phyloP scores from a whole-genome alignment of 2,888 invertebrate species.

The Sabellastarte sp. region DNA sequence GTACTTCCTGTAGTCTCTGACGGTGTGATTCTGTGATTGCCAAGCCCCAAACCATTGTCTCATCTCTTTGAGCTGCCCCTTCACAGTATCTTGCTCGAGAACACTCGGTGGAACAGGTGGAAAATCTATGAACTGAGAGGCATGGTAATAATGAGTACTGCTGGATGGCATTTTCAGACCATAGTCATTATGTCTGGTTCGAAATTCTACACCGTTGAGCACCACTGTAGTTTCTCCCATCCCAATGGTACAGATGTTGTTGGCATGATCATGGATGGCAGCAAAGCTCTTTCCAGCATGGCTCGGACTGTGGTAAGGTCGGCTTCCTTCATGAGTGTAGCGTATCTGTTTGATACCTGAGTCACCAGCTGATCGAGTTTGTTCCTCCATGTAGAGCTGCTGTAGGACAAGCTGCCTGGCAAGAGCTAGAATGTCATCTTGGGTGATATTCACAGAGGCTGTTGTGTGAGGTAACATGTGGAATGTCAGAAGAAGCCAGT shows the following conservation, averaged over 20 bases:
- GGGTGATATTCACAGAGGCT: no score
- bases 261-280: slow-evolving; percentile 43
- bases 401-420: no score
- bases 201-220: slow-evolving; percentile 44
- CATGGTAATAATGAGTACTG: slow-evolving; percentile 28
- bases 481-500: no score
- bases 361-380: no score
- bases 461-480: no score
- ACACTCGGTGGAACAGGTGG: slow-evolving; percentile 36
- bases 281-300: slow-evolving; percentile 24
- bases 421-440: no score
- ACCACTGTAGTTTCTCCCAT: slow-evolving; percentile 40
- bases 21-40: slow-evolving; percentile 33
- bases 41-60: slow-evolving; percentile 46
- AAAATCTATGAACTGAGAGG: slow-evolving; percentile 39
- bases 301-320: slow-evolving; percentile 29
- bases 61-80: slow-evolving; percentile 35
- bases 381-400: no score
- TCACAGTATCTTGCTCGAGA: slow-evolving; percentile 22
- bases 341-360: slow-evolving; percentile 6
- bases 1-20: slow-evolving; percentile 39
- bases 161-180: slow-evolving; percentile 19
- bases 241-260: slow-evolving; percentile 36
- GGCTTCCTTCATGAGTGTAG: slow-evolving; percentile 20
- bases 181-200: slow-evolving; percentile 51